Base-by-base conservation (phyloP, 2,797 vertebrate genomes). In the Lithobates pipiens region DNA sequence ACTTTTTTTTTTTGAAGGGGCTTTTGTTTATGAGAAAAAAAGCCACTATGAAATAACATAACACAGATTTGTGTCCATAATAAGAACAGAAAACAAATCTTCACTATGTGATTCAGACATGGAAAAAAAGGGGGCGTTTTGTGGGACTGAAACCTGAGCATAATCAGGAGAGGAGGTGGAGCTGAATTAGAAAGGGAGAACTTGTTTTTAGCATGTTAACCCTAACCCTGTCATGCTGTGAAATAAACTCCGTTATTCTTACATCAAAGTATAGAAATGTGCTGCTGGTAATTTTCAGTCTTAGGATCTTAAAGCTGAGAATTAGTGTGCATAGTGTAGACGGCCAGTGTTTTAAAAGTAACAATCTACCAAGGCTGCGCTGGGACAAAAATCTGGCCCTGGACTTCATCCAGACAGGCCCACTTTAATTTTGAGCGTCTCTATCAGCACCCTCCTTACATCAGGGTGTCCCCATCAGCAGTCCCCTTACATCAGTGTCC, bases 71-170 rank as follows among this genome's bases (percentile, higher is more conserved):
- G 54, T 78, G 54, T 61, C 36, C 54, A 68, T 86, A 70, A 75
- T 86, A 70, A 75, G 85, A 69, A 83, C 85, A 87, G 63, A 79
- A 86, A 87, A 87, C 70, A 87, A 87, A 79, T 72, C 80, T 79
- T 78, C 85, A 83, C 76, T 79, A 87, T 83, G 76, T 70, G 54
- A 73, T 82, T 54, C 82, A 29, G 72, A 50, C 25, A 50, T 50
- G 73, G 81, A 83, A 68, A 86, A 46, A 77, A 69, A 27, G 63
- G 25, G 80, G 76, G 32, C 71, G 57, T 39, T 75, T 15, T 29
- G 57, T 86, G 76, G 61, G 70, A 87, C 44, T 75, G 70, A 83
- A 87, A 83, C 76, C 32, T 78, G 70, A 68, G 76, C 13, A 68
- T 69, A 80, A 83, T 87, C 76, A 87, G 85, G 81, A 87, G 85